These are phyloP conservation scores for Dysdera silvatica DNA, from an alignment of 1,140 invertebrate species.

Conservation along the genomic window DNA sequence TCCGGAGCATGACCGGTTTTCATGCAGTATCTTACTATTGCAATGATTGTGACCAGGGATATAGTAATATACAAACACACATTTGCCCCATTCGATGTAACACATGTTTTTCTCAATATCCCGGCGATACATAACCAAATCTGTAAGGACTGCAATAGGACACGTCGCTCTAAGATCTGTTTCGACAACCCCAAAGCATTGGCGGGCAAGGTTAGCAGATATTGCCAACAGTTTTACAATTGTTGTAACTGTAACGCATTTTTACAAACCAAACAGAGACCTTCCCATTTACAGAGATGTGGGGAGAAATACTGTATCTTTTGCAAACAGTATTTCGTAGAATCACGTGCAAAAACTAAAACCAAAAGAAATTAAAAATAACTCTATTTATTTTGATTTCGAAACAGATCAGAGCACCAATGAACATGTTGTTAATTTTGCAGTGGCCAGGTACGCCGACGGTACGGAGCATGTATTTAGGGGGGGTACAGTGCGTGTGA, in stretches of 20 bases:
- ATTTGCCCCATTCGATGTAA: background rate
- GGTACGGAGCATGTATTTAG: background rate
- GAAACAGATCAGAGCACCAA: background rate
- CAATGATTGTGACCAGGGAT: background rate
- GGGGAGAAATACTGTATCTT: background rate
- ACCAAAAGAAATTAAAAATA: too few species aligned
- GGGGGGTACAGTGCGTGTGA: background rate
- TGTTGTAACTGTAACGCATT: background rate
- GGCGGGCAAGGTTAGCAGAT: background rate
- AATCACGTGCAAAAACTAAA: background rate
- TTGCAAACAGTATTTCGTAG: background rate
- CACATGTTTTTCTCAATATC: background rate
- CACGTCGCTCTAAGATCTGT: background rate
- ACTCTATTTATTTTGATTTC: too few species aligned
- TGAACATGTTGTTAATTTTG: background rate
- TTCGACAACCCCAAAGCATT: background rate
- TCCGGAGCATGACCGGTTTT: background rate
- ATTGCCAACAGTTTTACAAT: slow-evolving; percentile 1
- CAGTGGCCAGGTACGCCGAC: background rate
- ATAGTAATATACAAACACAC: background rate
- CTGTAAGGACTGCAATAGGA: background rate
- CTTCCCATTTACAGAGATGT: background rate
- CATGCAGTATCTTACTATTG: background rate
- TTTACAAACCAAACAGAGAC: background rate
- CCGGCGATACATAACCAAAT: too few species aligned